Evolutionary conservation across 2,113 vertebrate species (phyloP).

Genomic region (Nettapus auritus): DNA sequence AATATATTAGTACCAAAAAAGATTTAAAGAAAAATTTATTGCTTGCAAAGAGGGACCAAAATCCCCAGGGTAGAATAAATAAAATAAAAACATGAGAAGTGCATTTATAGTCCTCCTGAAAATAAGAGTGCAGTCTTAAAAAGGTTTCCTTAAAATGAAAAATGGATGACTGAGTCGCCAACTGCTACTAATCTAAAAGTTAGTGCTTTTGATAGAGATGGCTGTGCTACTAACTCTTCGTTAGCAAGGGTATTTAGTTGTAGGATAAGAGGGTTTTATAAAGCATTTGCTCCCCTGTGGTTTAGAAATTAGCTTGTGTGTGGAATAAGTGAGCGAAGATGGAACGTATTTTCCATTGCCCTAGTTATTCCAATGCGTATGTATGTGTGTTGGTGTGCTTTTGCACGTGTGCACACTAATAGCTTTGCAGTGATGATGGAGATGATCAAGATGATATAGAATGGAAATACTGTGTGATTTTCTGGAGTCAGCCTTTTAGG

Average conservation of each 20-base stretch:
- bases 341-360: conserved; percentile 37
- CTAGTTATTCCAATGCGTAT: not conserved
- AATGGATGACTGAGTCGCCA: conserved; percentile 70
- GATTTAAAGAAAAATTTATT: conserved; percentile 76
- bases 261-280: conserved; percentile 59
- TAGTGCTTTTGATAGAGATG: conserved; percentile 66
- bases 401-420: conserved; percentile 27
- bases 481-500: conserved; percentile 44
- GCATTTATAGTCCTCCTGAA: conserved; percentile 74
- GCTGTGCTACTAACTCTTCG: conserved; percentile 55
- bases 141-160: conserved; percentile 78
- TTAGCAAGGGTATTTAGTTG: conserved; percentile 51
- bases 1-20: conserved; percentile 75
- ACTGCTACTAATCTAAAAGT: conserved; percentile 75
- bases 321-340: conserved; percentile 61
- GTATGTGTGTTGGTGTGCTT: conserved; percentile 23
- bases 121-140: conserved; percentile 77
- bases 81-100: conserved; percentile 80
- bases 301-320: conserved; percentile 53
- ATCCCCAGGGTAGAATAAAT: conserved; percentile 79
- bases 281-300: conserved; percentile 51
- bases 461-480: conserved; percentile 57
- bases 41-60: conserved; percentile 72
- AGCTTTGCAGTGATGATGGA: conserved; percentile 58
- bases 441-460: conserved; percentile 57